Conservation (phyloP, 2,888 invertebrate genomes). For the Tubiluchus corallicola region DNA sequence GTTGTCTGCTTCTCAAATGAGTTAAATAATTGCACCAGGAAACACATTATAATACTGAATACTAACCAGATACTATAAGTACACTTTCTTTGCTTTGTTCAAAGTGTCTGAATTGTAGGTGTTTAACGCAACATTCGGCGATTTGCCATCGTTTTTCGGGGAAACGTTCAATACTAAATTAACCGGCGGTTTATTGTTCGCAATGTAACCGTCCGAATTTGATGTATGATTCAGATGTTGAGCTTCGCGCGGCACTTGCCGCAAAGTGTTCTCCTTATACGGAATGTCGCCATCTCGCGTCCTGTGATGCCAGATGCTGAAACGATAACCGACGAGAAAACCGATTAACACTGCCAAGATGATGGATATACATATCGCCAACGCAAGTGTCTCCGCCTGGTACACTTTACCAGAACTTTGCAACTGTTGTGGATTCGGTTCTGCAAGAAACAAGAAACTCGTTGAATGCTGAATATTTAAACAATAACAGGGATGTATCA, state of each 20-base stretch:
- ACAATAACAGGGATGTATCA: too few relatives aligned
- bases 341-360: not conserved
- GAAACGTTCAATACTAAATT: not conserved
- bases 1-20: too few relatives aligned
- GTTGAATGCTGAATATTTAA: too few relatives aligned
- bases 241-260: constrained; percentile 1
- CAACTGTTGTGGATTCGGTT: not conserved
- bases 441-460: not conserved
- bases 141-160: constrained; percentile 1
- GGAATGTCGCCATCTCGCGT: not conserved
- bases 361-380: not conserved
- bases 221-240: not conserved
- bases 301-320: not conserved
- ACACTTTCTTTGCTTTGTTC: not conserved
- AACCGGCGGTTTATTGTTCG: not conserved
- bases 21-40: too few relatives aligned
- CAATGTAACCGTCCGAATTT: constrained; percentile 1
- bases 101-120: not conserved
- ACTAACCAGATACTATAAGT: too few relatives aligned
- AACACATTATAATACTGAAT: too few relatives aligned
- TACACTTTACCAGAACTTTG: not conserved
- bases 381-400: not conserved
- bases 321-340: not conserved
- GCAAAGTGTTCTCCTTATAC: not conserved
- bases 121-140: not conserved